Conservation (phyloP, 2,113 vertebrate species). For the Urocitellus parryii region DNA sequence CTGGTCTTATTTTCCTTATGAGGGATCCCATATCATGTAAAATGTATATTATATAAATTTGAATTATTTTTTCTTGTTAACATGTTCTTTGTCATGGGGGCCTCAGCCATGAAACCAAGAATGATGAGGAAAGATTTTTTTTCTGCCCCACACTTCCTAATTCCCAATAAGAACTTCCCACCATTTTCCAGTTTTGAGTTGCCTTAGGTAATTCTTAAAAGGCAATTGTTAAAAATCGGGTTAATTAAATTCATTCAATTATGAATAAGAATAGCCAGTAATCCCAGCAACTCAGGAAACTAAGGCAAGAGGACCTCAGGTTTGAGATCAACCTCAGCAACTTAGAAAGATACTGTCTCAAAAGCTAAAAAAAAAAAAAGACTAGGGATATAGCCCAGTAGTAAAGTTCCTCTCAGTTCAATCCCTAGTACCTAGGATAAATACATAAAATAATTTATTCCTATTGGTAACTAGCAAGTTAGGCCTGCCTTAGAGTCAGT, state of each 20-base stretch:
- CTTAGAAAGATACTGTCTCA: too few species aligned
- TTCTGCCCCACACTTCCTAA: background rate
- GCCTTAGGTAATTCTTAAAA: slow-evolving; percentile 15
- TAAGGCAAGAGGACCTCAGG: too few species aligned
- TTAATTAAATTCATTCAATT: slow-evolving; percentile 43
- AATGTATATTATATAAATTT: background rate
- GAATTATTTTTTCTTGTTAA: background rate
- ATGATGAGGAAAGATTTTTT: background rate
- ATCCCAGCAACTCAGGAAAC: too few species aligned
- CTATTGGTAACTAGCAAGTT: background rate
- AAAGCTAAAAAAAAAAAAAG: too few species aligned
- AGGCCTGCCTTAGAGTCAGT: background rate
- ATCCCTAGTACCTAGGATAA: background rate
- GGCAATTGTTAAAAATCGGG: background rate
- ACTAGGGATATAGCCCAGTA: too few species aligned
- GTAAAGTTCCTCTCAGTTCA: too few species aligned
- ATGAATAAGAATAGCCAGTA: background rate
- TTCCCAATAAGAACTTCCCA: background rate
- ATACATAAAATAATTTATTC: background rate
- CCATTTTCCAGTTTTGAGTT: slow-evolving; percentile 24
- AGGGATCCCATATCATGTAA: background rate
- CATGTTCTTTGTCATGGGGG: background rate
- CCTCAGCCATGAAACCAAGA: background rate
- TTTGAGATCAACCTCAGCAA: too few species aligned
- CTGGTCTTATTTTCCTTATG: background rate